Percentiles rank a stretch among this genome's conserved stretches.
Conservation (phyloP, 2,888 invertebrate genomes). For the Argyresthia goedartella region DNA sequence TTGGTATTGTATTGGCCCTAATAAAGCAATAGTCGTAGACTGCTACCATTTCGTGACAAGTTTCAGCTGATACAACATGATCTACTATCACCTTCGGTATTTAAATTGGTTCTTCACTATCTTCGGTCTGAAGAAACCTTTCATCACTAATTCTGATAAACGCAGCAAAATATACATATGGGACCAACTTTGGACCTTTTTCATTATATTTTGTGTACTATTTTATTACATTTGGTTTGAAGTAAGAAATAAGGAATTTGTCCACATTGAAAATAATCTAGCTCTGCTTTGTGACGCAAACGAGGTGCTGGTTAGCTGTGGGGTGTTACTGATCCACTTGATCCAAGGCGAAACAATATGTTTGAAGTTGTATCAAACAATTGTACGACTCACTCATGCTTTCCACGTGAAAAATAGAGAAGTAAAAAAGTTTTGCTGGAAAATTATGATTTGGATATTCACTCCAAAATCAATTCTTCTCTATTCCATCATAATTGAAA, state of each 20-base stretch:
- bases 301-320: conserved; percentile 20
- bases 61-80: background rate
- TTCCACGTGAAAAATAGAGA: conserved; percentile 19
- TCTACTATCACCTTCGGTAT: conserved; percentile 10
- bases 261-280: conserved; percentile 20
- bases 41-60: too few species aligned
- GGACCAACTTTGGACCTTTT: conserved; percentile 21
- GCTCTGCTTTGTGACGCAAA: conserved; percentile 21
- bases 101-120: conserved; percentile 20
- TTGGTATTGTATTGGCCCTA: too few species aligned
- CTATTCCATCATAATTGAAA: conserved; percentile 22
- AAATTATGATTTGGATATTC: conserved; percentile 27
- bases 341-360: conserved; percentile 15
- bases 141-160: conserved; percentile 9
- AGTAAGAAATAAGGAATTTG: conserved; percentile 4
- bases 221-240: conserved; percentile 13
- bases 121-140: conserved; percentile 28
- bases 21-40: too few species aligned
- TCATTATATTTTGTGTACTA: conserved; percentile 15
- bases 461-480: conserved; percentile 17
- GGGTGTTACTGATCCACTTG: conserved; percentile 19
- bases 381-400: conserved; percentile 15
- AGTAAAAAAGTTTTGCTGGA: conserved; percentile 22
- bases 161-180: conserved; percentile 6
- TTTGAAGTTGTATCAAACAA: conserved; percentile 19